These are phyloP conservation scores for Pteromalus puparum DNA, from an alignment of 1,140 invertebrate species.

Conservation along the genomic window DNA sequence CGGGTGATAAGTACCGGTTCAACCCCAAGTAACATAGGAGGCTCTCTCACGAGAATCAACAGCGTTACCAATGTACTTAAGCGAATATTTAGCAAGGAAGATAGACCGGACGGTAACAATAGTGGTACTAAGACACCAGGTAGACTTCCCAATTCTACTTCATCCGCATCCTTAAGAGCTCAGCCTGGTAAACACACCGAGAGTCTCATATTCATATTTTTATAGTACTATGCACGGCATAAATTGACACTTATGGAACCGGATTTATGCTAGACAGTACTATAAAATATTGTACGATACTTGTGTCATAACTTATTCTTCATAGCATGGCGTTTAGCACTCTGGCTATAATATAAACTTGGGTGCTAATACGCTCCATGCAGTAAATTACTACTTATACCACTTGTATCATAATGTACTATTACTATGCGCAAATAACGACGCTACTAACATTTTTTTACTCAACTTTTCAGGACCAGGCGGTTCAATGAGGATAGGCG, in stretches of 20 bases:
- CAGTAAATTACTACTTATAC: no score
- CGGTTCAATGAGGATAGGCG: conserved; percentile 83
- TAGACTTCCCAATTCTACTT: conserved; percentile 65
- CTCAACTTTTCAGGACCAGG: conserved; percentile 47
- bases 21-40: conserved; percentile 69
- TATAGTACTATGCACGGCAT: conserved; percentile 12
- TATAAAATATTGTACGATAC: no score
- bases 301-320: no score
- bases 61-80: conserved; percentile 85
- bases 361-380: no score
- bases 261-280: no score
- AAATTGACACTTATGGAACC: no score
- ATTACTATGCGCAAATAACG: conserved; percentile 47
- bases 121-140: conserved; percentile 63
- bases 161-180: conserved; percentile 66
- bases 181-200: conserved; percentile 59
- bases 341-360: no score
- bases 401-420: no score
- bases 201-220: conserved; percentile 42
- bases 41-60: conserved; percentile 82
- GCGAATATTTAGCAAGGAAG: conserved; percentile 84
- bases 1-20: conserved; percentile 67
- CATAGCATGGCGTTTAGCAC: no score
- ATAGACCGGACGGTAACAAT: conserved; percentile 70
- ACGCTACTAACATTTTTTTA: conserved; percentile 36